phyloP scores from a whole-genome alignment of 2,113 vertebrate species.

The Python bivittatus region DNA sequence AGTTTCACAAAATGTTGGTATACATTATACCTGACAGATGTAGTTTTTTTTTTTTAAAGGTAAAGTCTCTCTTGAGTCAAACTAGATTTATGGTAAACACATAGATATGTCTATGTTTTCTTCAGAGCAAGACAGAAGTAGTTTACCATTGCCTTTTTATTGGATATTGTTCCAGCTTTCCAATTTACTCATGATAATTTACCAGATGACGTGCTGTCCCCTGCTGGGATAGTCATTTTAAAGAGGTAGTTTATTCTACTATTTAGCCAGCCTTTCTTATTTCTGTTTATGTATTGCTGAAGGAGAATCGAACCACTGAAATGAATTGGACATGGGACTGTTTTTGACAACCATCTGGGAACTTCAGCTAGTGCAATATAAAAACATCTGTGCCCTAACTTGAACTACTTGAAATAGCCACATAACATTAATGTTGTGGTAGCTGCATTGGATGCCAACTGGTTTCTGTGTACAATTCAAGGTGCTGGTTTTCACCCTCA shows the following conservation, averaged over 20 bases:
- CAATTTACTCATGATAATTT: not conserved
- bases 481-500: not conserved
- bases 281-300: not conserved
- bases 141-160: not conserved
- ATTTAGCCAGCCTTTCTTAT: conserved; percentile 15
- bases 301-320: not conserved
- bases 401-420: not conserved
- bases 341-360: not conserved
- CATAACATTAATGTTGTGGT: not conserved
- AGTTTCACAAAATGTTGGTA: conserved; percentile 7
- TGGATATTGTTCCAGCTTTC: not conserved
- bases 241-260: not conserved
- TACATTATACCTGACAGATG: conserved; percentile 24
- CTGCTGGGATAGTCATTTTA: not conserved
- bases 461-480: not conserved
- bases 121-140: not conserved
- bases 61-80: not conserved
- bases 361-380: not conserved
- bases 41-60: not conserved
- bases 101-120: not conserved
- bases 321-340: not conserved
- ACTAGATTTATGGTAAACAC: not conserved
- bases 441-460: not conserved
- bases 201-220: not conserved
- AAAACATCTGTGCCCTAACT: not conserved